These are phyloP conservation scores for Scaptomyza reducta DNA, from an alignment of 2,888 invertebrate genomes.

Conservation along the genomic window DNA sequence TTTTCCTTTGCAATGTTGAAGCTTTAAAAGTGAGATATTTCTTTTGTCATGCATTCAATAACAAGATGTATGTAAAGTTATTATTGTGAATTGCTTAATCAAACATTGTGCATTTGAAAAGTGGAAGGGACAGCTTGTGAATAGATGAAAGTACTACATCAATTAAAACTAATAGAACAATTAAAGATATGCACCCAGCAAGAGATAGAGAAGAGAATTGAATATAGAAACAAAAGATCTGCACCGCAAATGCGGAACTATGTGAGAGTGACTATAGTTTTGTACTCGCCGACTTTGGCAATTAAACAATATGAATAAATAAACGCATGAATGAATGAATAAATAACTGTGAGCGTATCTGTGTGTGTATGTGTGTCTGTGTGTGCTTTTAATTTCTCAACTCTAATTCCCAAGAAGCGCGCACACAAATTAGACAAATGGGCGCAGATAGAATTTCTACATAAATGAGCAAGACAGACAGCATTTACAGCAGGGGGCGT, in stretches of 20 bases:
- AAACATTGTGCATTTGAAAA: slow-evolving; percentile 60
- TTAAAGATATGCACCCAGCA: slow-evolving; percentile 68
- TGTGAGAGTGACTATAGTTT: slow-evolving; percentile 67
- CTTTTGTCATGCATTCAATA: not conserved
- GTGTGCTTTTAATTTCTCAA: slow-evolving; percentile 65
- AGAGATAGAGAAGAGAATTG: slow-evolving; percentile 20
- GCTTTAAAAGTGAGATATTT: not conserved
- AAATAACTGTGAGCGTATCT: slow-evolving; percentile 7
- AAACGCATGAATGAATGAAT: slow-evolving; percentile 54
- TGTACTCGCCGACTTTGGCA: slow-evolving; percentile 65
- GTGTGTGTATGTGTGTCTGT: slow-evolving; percentile 24
- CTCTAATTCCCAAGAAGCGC: slow-evolving; percentile 72
- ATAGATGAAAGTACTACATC: slow-evolving; percentile 60
- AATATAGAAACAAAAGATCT: slow-evolving; percentile 28
- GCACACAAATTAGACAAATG: slow-evolving; percentile 70
- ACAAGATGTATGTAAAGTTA: slow-evolving; percentile 25
- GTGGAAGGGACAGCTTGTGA: slow-evolving; percentile 27
- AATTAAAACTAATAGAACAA: slow-evolving; percentile 79
- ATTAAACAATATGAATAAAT: slow-evolving; percentile 72
- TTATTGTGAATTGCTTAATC: slow-evolving; percentile 47
- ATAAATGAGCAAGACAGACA: slow-evolving; percentile 38
- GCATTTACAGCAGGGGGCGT: slow-evolving; percentile 40
- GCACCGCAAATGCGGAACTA: slow-evolving; percentile 52
- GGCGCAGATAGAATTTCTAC: slow-evolving; percentile 50
- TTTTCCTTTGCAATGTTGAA: not conserved